Evolutionary conservation across 2,113 vertebrate species (phyloP).

Genomic region (Zingel zingel): DNA sequence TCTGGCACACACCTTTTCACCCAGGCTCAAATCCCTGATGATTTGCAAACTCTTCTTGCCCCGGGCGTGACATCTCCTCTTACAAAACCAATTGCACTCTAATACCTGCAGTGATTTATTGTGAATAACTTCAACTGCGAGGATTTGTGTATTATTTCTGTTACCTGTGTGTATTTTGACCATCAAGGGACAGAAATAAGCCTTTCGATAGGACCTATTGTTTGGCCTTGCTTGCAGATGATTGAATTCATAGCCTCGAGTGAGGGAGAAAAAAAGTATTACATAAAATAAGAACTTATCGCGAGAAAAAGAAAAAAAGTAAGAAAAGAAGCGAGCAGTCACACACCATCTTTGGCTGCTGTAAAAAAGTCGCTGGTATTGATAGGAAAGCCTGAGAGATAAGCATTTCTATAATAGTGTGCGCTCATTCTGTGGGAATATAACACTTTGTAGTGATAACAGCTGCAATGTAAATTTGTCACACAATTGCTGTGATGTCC

Average conservation of each 20-base stretch:
- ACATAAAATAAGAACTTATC: constrained; percentile 55
- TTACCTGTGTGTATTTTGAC: constrained; percentile 53
- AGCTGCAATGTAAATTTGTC: constrained; percentile 48
- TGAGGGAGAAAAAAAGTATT: constrained; percentile 1
- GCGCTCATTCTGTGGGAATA: constrained; percentile 35
- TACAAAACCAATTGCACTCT: constrained; percentile 12
- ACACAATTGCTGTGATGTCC: constrained; percentile 29
- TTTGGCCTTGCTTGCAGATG: constrained; percentile 45
- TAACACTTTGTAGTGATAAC: constrained; percentile 46
- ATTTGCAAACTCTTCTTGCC: constrained; percentile 20
- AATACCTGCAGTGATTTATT: constrained; percentile 61
- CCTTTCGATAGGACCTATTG: constrained; percentile 36
- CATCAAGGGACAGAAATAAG: constrained; percentile 55
- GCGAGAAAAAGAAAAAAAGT: neutral
- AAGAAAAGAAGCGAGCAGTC: constrained; percentile 9
- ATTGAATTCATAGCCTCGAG: constrained; percentile 54
- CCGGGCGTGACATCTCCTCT: neutral
- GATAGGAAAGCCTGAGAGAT: constrained; percentile 39
- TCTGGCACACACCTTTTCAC: constrained; percentile 10
- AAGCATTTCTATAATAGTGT: constrained; percentile 44
- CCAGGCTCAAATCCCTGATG: neutral
- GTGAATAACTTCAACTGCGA: constrained; percentile 35
- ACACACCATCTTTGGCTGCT: constrained; percentile 38
- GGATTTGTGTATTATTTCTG: constrained; percentile 49
- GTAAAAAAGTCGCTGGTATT: constrained; percentile 1